These are phyloP conservation scores for Oedothorax gibbosus DNA, from an alignment of 1,140 invertebrate genomes.

Conservation along the genomic window DNA sequence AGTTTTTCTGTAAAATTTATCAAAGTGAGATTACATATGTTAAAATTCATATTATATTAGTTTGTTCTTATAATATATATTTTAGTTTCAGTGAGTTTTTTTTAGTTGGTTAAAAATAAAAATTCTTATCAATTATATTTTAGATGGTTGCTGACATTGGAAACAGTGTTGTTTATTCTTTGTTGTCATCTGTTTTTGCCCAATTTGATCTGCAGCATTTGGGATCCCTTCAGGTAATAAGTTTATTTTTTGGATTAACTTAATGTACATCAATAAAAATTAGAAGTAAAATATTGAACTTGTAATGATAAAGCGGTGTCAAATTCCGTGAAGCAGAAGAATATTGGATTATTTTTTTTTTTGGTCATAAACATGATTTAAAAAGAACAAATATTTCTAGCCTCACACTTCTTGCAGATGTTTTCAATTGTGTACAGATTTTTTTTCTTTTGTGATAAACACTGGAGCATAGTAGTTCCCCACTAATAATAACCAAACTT, in stretches of 20 bases:
- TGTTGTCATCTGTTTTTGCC: conserved; percentile 39
- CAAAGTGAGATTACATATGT: background rate
- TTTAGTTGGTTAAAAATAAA: background rate
- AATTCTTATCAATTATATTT: background rate
- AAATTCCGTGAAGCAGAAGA: no score
- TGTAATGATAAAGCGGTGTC: no score
- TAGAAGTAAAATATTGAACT: background rate
- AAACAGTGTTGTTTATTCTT: conserved; percentile 47
- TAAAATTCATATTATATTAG: background rate
- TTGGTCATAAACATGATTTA: no score
- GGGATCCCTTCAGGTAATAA: conserved; percentile 28
- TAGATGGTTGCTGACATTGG: conserved; percentile 43
- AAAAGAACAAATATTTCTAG: no score
- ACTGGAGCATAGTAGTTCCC: no score
- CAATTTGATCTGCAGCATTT: conserved; percentile 51
- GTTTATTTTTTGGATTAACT: no score
- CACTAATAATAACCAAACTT: no score
- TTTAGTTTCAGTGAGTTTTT: conserved; percentile 20
- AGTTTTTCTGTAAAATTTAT: background rate
- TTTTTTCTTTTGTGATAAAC: no score
- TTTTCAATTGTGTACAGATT: no score
- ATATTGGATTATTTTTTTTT: no score
- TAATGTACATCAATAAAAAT: no score
- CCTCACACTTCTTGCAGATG: no score
- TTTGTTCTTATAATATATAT: background rate